Base-by-base conservation (phyloP, 2,888 invertebrate species). In the Prosapia bicincta region DNA sequence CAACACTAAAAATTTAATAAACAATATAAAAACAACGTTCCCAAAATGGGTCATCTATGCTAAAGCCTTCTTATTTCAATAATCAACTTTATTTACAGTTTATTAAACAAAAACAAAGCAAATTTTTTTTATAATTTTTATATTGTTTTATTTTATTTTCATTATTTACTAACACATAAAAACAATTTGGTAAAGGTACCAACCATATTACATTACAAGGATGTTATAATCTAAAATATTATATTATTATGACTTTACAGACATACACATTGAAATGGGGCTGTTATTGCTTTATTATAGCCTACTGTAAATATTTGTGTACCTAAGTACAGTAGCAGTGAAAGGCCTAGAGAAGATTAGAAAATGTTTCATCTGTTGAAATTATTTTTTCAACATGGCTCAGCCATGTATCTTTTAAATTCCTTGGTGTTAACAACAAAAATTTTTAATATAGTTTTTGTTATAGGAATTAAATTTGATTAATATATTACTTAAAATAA, bases 1-100 rank as follows among this genome's bases (percentile, higher is more conserved):
- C 75, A 74, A 74, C 69, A 71, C 75, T 75, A 69, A 28, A 69
- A 30, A 54, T 69, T 69, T 25, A 75, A 75, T 75, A 75, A 71
- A 70, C 70, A 30, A 76, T 76, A 73, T 76, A 76, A 76, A 76
- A 76, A 76, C 76, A 76, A 76, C 72, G 67, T 69, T 66, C 76
- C 76, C 76, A 76, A 76, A 76, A 76, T 66, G 73, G 76, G 73
- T 26, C 23, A 70, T 73, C 70, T 69, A 69, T 66, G 38, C 66
- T 70, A 73, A 76, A 76, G 73, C 72, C 69, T 73, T 70, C 76
- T 73, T 76, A 76, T 76, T 69, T 72, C 76, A 76, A 76, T 72
- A 73, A 76, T 76, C 70, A 73, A 73, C 72, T 72, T 73, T 76
- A 73, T 76, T 26, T 76, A 73, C 73, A 76, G 26, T 66, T 70